A percentile compares a stretch with the other conserved stretches of the same genome.
Evolutionary conservation across 2,113 vertebrate genomes (phyloP).

Genomic region (Catharus fuscescens): DNA sequence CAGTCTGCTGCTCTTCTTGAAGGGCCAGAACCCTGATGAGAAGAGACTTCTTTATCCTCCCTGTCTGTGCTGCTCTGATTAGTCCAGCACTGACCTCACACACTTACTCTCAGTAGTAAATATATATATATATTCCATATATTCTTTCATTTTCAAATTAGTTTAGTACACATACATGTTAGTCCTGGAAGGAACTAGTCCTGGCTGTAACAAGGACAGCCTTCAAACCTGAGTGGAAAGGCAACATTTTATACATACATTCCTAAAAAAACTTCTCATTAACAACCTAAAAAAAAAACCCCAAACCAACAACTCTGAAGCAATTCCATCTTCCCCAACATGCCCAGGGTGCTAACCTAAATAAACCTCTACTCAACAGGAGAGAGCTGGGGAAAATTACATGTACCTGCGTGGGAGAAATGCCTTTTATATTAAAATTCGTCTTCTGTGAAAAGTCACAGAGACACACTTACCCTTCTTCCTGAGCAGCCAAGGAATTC

Average conservation of each 20-base stretch:
- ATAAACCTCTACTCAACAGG: neutral
- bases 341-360: neutral
- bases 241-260: neutral
- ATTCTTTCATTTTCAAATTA: neutral
- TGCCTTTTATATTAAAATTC: neutral
- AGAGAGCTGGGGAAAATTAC: neutral
- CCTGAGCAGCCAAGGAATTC: constrained; percentile 90
- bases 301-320: neutral
- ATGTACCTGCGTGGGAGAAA: neutral
- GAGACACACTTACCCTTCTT: constrained; percentile 90
- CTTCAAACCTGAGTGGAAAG: neutral
- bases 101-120: neutral
- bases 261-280: neutral
- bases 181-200: neutral
- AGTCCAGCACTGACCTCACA: neutral
- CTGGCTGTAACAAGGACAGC: neutral
- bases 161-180: neutral
- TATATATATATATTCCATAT: neutral
- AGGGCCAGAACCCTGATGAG: neutral
- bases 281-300: neutral
- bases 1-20: neutral
- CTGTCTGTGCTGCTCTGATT: neutral
- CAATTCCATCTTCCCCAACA: neutral
- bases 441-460: constrained; percentile 4
- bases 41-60: neutral